Percentiles rank a stretch among this genome's conserved stretches.
phyloP scores from a whole-genome alignment of 2,888 invertebrate species.

The Volucella inflata region DNA sequence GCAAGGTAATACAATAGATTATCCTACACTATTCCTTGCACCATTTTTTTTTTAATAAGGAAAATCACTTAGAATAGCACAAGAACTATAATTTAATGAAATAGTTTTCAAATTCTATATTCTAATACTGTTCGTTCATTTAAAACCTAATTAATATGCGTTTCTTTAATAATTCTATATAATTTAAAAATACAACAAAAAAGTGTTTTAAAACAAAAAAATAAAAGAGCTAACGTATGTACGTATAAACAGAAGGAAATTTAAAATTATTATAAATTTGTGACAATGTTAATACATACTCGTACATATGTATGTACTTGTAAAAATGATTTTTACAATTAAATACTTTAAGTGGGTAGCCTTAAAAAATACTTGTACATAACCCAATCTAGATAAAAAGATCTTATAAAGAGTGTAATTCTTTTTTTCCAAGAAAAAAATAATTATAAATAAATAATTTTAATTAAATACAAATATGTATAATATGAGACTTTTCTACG shows the following conservation, averaged over 20 bases:
- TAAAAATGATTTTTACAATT: too few species aligned
- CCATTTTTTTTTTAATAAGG: not conserved
- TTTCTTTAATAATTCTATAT: conserved; percentile 11
- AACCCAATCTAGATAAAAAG: too few species aligned
- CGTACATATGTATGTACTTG: too few species aligned
- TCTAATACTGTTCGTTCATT: conserved; percentile 62
- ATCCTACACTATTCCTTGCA: conserved; percentile 9
- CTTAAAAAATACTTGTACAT: too few species aligned
- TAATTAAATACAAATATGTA: conserved; percentile 33
- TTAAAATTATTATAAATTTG: too few species aligned
- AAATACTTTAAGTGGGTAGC: too few species aligned
- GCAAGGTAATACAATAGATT: not conserved
- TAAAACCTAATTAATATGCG: conserved; percentile 50
- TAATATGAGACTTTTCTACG: not conserved
- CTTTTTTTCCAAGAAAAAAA: not conserved
- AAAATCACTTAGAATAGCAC: conserved; percentile 20
- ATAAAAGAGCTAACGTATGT: too few species aligned
- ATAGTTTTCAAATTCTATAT: conserved; percentile 46
- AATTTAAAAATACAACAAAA: not conserved
- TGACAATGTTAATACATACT: too few species aligned
- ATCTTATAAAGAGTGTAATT: not conserved
- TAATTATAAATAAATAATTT: conserved; percentile 12
- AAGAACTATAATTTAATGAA: conserved; percentile 5
- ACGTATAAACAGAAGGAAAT: too few species aligned
- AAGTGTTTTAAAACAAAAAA: conserved; percentile 5